Evolutionary conservation across 2,888 invertebrate genomes (phyloP), one percentile per base, ranked within the genome.

Genomic region (Amblyjoppa proteus): DNA sequence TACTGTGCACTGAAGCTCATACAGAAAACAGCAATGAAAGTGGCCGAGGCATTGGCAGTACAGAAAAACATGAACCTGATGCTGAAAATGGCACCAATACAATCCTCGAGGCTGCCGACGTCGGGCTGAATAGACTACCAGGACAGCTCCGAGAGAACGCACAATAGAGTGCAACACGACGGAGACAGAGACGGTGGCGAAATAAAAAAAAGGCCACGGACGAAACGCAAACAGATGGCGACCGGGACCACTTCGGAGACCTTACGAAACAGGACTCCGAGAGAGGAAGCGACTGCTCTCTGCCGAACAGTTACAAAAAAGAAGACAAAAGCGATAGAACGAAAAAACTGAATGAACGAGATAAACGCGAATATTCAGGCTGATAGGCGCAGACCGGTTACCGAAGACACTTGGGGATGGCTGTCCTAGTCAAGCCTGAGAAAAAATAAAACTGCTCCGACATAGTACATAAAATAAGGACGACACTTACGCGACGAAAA

Each of bases 381-480:
- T 5, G 56, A 4, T 16, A 38, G 34, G 25, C 25, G 49, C 76
- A 77, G 25, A 13, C 34, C 61, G 49, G 41, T 51, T 13, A 53
- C 73, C 56, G 20, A 20, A 56, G 41, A 41, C 58, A 73, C 1
- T 41, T 41, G 20, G 66, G 82, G 49, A 13, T 20, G 82, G 76
- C 76, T 11, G 58, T 70, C 3, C 76, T 41, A 2, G 41, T 41
- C 2, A 41, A 41, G 4, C 9, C 41, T 4, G 41, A 9, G 9
- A 41, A 41, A 41, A 1, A 41, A 7, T 9, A 9, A 2, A 9
- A 7, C 2, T 41, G 1, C 9, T 7, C 34, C 3, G 81, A 81
- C 75, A 76, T 68, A 31, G 74, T 31, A 70, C 70, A 16, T 5
- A 25, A 45, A 45, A 74, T 74, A 73, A 6, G 56, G 20, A 20